These are phyloP conservation scores for Bombus terrestris DNA, from an alignment of 1,140 invertebrate genomes.

Conservation along the genomic window DNA sequence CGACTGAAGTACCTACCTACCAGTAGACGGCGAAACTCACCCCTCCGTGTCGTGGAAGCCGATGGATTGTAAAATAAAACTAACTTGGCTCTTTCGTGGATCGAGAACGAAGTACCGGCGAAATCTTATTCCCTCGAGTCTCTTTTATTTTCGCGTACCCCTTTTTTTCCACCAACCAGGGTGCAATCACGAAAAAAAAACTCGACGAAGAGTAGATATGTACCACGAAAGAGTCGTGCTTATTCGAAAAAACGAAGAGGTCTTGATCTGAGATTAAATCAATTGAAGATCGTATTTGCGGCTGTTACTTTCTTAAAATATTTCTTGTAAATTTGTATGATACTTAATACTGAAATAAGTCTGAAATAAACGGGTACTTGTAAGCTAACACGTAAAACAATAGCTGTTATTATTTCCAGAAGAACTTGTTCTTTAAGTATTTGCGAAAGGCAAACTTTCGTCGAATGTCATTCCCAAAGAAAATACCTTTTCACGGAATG, in stretches of 20 bases:
- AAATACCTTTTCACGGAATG: neutral
- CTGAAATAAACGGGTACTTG: constrained; percentile 21
- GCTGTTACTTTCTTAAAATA: neutral
- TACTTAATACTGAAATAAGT: neutral
- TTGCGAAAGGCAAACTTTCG: neutral
- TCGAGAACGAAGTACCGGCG: constrained; percentile 73
- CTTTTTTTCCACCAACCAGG: constrained; percentile 17
- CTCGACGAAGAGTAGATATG: neutral
- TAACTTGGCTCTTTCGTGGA: constrained; percentile 81
- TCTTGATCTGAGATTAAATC: constrained; percentile 19
- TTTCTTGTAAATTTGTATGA: neutral
- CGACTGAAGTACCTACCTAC: constrained; percentile 55
- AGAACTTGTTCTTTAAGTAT: neutral
- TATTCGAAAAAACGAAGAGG: constrained; percentile 43
- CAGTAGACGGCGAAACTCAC: constrained; percentile 53
- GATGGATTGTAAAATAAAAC: constrained; percentile 84
- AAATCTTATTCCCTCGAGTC: constrained; percentile 81
- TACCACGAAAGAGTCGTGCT: constrained; percentile 15
- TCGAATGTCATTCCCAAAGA: neutral
- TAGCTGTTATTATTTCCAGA: neutral
- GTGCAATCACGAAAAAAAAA: constrained; percentile 31
- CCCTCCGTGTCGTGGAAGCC: constrained; percentile 71
- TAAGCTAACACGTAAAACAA: neutral
- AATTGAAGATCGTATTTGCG: neutral
- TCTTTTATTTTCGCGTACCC: constrained; percentile 71